Evolutionary conservation across 1,140 invertebrate genomes (phyloP).

Genomic region (Acromyrmex heyeri): DNA sequence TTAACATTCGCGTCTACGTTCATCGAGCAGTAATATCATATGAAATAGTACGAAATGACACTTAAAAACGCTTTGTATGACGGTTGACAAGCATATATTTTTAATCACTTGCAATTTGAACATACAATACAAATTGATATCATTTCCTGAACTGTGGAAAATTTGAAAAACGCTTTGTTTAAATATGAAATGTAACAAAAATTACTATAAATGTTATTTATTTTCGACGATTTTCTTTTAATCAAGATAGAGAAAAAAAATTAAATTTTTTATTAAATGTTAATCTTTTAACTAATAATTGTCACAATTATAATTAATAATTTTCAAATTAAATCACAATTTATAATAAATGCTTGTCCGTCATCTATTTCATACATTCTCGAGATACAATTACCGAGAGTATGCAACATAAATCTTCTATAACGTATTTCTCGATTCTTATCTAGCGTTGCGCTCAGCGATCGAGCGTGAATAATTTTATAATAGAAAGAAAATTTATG

Average conservation of each 20-base stretch:
- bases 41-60: neutral
- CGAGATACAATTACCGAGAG: neutral
- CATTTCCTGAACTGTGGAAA: neutral
- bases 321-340: neutral
- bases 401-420: slow-evolving; percentile 45
- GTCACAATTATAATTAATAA: neutral
- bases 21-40: neutral
- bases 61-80: neutral
- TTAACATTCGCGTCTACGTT: slow-evolving; percentile 53
- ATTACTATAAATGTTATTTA: neutral
- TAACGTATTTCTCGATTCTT: slow-evolving; percentile 52
- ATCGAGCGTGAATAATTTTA: slow-evolving; percentile 83
- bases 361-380: slow-evolving; percentile 35
- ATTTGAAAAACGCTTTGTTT: neutral
- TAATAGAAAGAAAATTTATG: slow-evolving; percentile 78
- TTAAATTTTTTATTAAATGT: neutral
- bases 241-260: neutral
- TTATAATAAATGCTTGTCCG: slow-evolving; percentile 24
- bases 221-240: neutral
- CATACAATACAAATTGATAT: neutral
- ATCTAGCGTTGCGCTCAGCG: slow-evolving; percentile 62
- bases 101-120: neutral
- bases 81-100: slow-evolving; percentile 7
- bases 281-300: neutral
- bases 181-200: neutral